phyloP scores from a whole-genome alignment of 2,888 invertebrate species.

The Sipha maydis region DNA sequence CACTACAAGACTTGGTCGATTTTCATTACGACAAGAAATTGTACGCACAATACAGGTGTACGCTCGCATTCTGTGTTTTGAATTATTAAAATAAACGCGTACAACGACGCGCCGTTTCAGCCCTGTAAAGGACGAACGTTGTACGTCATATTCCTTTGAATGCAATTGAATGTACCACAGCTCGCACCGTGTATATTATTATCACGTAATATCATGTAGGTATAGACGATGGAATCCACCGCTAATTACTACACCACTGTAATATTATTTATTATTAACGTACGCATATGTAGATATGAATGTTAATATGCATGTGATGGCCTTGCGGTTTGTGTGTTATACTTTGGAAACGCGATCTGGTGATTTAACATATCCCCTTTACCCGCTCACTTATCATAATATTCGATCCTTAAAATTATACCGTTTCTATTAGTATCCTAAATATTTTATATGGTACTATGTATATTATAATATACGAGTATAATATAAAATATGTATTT shows the following conservation, averaged over 20 bases:
- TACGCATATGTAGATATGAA: background rate
- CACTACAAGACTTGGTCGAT: background rate
- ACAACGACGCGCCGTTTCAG: conserved; percentile 17
- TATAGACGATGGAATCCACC: background rate
- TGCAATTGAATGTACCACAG: background rate
- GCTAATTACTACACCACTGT: background rate
- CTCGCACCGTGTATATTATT: background rate
- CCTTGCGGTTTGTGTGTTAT: background rate
- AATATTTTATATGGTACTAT: background rate
- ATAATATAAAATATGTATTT: no score
- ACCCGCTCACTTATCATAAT: background rate
- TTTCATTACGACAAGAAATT: conserved; percentile 23
- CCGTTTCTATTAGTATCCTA: background rate
- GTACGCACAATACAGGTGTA: background rate
- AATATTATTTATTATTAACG: background rate
- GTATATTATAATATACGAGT: no score
- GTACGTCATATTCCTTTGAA: conserved; percentile 36
- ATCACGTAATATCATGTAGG: background rate
- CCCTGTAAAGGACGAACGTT: background rate
- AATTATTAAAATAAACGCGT: conserved; percentile 46
- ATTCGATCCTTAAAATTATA: background rate
- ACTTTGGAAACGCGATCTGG: background rate
- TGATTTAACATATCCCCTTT: background rate
- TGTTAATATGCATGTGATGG: conserved; percentile 9
- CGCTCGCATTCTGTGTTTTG: conserved; percentile 1